phyloP scores from a whole-genome alignment of 2,113 vertebrate genomes.

The Orycteropus afer region DNA sequence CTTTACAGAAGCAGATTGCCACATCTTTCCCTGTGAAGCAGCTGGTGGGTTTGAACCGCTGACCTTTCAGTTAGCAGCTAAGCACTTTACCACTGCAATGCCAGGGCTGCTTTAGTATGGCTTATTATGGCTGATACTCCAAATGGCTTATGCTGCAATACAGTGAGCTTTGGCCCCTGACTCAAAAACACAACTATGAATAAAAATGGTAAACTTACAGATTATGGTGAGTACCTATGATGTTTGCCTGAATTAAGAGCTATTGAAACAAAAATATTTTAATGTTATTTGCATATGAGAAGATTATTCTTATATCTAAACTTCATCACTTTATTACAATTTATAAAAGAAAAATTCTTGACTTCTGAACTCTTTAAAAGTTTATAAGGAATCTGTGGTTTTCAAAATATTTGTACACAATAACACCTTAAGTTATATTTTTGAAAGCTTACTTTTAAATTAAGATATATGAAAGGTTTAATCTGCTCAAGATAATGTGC shows the following conservation, averaged over 20 bases:
- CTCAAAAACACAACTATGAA: background rate
- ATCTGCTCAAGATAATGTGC: background rate
- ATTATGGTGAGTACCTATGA: background rate
- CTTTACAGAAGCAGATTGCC: no score
- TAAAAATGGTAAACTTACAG: slow-evolving; percentile 12
- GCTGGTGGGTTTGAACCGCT: no score
- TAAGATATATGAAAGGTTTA: slow-evolving; percentile 12
- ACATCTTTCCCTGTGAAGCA: no score
- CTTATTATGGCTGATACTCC: slow-evolving; percentile 22
- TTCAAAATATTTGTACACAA: slow-evolving; percentile 37
- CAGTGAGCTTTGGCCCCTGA: slow-evolving; percentile 18
- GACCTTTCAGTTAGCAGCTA: no score
- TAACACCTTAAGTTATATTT: background rate
- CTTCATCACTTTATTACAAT: background rate
- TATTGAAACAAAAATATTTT: background rate
- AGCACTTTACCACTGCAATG: no score
- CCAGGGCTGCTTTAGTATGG: slow-evolving; percentile 47
- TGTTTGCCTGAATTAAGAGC: slow-evolving; percentile 3
- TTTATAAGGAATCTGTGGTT: background rate
- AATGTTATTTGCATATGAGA: slow-evolving; percentile 8
- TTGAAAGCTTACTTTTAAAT: slow-evolving; percentile 49
- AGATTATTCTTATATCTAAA: background rate
- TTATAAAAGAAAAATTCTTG: background rate
- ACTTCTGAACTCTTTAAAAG: background rate
- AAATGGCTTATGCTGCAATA: slow-evolving; percentile 37